Percentiles rank a stretch among this genome's conserved stretches.
These are phyloP conservation scores for Lasioglossum morio DNA, from an alignment of 2,888 invertebrate species.

Conservation along the genomic window DNA sequence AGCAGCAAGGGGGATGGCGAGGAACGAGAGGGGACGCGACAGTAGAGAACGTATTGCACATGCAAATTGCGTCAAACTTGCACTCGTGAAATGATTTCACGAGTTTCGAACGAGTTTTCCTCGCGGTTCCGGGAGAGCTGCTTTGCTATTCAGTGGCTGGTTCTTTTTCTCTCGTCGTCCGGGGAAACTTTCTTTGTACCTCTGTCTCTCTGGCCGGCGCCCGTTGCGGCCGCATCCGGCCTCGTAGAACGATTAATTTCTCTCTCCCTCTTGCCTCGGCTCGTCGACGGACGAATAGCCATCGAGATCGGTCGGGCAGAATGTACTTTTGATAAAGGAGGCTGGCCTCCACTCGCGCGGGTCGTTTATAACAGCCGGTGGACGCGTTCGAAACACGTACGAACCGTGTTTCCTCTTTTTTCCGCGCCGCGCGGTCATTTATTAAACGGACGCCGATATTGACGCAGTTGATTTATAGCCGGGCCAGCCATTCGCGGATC, in stretches of 20 bases:
- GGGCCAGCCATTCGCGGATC: constrained; percentile 20
- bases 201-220: not conserved
- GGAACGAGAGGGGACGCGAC: not conserved
- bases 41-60: constrained; percentile 35
- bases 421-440: constrained; percentile 36
- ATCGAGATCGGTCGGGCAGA: not conserved
- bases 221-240: not conserved
- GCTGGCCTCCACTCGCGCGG: constrained; percentile 24
- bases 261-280: not conserved
- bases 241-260: constrained; percentile 16
- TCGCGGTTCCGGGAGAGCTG: constrained; percentile 26
- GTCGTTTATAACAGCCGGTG: constrained; percentile 25
- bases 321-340: constrained; percentile 18
- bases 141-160: constrained; percentile 50
- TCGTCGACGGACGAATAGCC: not conserved
- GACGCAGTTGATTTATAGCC: constrained; percentile 55
- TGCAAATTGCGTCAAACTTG: constrained; percentile 59
- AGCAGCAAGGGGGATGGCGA: not conserved
- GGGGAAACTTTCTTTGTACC: constrained; percentile 10
- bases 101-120: constrained; percentile 59
- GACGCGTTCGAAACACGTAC: constrained; percentile 21
- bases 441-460: constrained; percentile 57
- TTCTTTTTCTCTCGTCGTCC: constrained; percentile 2
- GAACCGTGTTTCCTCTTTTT: constrained; percentile 27
- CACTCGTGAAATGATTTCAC: constrained; percentile 47